These are phyloP conservation scores for Toxotes chatareus DNA, from an alignment of 2,113 vertebrate genomes.

Conservation along the genomic window DNA sequence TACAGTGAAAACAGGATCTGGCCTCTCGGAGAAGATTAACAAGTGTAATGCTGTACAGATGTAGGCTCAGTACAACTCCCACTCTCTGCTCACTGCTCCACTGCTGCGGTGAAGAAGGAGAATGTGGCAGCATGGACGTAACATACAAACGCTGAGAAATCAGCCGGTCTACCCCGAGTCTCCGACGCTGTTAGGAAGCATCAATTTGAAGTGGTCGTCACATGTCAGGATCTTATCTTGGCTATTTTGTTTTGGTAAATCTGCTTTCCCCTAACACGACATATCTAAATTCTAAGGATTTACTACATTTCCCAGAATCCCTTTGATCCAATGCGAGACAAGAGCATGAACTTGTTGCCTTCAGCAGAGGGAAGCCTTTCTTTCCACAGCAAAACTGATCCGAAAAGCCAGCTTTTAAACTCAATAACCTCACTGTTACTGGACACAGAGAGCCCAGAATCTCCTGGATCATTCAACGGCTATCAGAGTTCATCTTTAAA, in stretches of 20 bases:
- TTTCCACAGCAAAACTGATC: background rate
- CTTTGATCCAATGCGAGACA: background rate
- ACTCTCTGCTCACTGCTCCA: conserved; percentile 22
- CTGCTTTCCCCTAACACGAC: too few relatives aligned
- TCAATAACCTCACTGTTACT: background rate
- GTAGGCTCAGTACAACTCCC: conserved; percentile 30
- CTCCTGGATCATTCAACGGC: background rate
- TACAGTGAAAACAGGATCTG: conserved; percentile 48
- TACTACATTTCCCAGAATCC: conserved; percentile 1
- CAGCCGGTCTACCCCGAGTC: background rate
- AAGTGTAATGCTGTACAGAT: conserved; percentile 65
- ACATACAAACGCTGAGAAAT: background rate
- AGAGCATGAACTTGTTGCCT: background rate
- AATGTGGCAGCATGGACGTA: background rate
- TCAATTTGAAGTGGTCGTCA: background rate
- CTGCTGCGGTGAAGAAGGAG: background rate
- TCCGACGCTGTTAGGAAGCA: background rate
- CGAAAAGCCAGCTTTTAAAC: conserved; percentile 3
- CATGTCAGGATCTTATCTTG: background rate
- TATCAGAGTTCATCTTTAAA: background rate
- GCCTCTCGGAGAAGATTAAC: conserved; percentile 52
- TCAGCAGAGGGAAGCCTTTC: background rate
- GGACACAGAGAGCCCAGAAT: background rate
- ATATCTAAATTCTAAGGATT: background rate
- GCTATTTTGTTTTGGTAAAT: too few relatives aligned